A percentile compares a stretch with the other conserved stretches of the same genome.
Evolutionary conservation across 2,888 invertebrate genomes (phyloP).

Genomic region (Osedax frankpressi): DNA sequence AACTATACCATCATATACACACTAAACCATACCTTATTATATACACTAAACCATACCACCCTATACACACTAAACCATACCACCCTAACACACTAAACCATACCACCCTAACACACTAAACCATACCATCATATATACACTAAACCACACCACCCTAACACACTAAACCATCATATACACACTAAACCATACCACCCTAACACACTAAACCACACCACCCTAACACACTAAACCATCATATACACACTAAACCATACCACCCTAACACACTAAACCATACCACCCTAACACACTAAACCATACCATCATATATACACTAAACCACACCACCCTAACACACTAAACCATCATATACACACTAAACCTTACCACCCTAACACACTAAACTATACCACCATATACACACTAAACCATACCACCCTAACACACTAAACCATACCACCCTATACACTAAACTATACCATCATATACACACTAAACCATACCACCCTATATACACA

Average conservation of each 20-base stretch:
- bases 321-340: not conserved
- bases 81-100: not conserved
- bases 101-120: too few relatives aligned
- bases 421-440: not conserved
- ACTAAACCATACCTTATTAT: not conserved
- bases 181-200: not conserved
- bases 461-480: not conserved
- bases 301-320: too few relatives aligned
- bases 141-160: not conserved
- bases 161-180: not conserved
- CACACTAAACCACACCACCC: not conserved
- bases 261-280: not conserved
- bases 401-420: too few relatives aligned
- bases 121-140: too few relatives aligned
- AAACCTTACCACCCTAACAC: not conserved
- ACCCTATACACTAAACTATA: too few relatives aligned
- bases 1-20: too few relatives aligned
- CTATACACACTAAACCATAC: not conserved
- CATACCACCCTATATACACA: not conserved
- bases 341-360: not conserved
- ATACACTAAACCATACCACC: not conserved
- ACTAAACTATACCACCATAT: not conserved
- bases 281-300: too few relatives aligned
- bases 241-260: not conserved
- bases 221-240: too few relatives aligned